phyloP scores from a whole-genome alignment of 2,888 invertebrate genomes.

The Pegoplata infirma region DNA sequence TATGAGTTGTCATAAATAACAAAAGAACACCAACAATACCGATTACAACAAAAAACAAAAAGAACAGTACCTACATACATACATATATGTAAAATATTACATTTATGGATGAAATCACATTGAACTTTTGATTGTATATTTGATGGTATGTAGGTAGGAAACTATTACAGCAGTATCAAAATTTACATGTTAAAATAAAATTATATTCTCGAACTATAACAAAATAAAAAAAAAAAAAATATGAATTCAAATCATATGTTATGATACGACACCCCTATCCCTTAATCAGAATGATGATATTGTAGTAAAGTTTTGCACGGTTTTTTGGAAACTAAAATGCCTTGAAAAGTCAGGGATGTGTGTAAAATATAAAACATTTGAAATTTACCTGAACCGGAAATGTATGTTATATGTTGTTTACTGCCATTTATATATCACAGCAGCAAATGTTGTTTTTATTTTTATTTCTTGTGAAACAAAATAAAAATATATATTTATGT shows the following conservation, averaged over 20 bases:
- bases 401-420: constrained; percentile 1
- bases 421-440: constrained; percentile 23
- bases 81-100: constrained; percentile 19
- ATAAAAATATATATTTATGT: background rate
- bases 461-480: constrained; percentile 1
- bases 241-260: background rate
- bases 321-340: too few species aligned
- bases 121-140: constrained; percentile 24
- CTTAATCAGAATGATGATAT: too few species aligned
- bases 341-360: too few species aligned
- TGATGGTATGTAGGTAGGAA: background rate
- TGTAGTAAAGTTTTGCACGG: too few species aligned
- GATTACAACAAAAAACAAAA: constrained; percentile 33
- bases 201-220: constrained; percentile 3
- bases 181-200: constrained; percentile 5
- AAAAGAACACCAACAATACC: too few species aligned
- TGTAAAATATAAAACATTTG: too few species aligned
- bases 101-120: constrained; percentile 40
- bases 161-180: background rate
- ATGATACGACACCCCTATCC: too few species aligned
- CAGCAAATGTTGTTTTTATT: background rate
- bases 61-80: background rate
- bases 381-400: constrained; percentile 18
- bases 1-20: constrained; percentile 34
- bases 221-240: background rate